Evolutionary conservation across 2,888 invertebrate species (phyloP).

Genomic region (Hirtodrosophila alboralis): DNA sequence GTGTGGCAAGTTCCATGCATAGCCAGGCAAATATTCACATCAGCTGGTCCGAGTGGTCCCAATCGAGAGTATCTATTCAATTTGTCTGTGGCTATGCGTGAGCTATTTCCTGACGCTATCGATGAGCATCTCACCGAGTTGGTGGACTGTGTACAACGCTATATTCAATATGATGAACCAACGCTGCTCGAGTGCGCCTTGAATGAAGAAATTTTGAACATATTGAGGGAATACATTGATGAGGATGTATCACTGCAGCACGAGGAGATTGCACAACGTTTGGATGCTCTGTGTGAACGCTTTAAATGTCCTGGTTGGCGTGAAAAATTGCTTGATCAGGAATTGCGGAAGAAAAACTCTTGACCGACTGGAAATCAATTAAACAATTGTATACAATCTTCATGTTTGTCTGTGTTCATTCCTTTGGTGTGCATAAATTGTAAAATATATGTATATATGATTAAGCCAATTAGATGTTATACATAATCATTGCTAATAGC

Average conservation of each 20-base stretch:
- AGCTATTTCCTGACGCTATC: conserved; percentile 88
- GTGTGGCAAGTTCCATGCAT: conserved; percentile 89
- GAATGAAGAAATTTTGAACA: conserved; percentile 55
- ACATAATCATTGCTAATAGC: neutral
- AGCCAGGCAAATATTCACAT: conserved; percentile 90
- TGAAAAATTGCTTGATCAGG: conserved; percentile 55
- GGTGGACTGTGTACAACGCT: conserved; percentile 86
- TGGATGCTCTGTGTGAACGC: conserved; percentile 55
- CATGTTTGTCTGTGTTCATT: conserved; percentile 5
- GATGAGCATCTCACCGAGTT: conserved; percentile 92
- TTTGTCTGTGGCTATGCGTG: conserved; percentile 91
- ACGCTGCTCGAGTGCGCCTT: conserved; percentile 56
- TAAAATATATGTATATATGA: conserved; percentile 6
- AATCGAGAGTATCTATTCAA: conserved; percentile 97
- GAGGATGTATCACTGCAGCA: neutral
- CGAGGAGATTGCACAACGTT: conserved; percentile 26
- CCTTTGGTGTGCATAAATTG: conserved; percentile 16
- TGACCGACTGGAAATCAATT: conserved; percentile 5
- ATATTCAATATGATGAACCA: conserved; percentile 64
- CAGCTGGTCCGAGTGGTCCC: conserved; percentile 93
- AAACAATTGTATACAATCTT: neutral
- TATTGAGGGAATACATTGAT: conserved; percentile 30
- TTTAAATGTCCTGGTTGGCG: conserved; percentile 68
- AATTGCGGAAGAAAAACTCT: conserved; percentile 22
- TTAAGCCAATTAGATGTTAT: neutral